These are phyloP conservation scores for Lasioglossum baleicum DNA, from an alignment of 1,140 invertebrate species.

Conservation along the genomic window DNA sequence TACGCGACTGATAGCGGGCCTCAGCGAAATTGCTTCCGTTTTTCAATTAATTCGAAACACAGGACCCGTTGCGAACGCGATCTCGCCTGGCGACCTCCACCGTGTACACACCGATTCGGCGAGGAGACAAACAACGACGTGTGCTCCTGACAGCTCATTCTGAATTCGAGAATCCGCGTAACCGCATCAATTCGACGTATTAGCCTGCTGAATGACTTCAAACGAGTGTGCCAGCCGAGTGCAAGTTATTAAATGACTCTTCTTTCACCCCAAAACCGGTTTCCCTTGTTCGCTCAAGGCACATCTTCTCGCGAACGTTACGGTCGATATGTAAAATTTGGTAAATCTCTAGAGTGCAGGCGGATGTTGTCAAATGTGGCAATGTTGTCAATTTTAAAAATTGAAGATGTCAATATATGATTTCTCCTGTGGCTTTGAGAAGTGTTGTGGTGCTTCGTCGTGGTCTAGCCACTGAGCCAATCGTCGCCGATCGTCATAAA, in stretches of 20 bases:
- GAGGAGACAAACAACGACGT: slow-evolving; percentile 35
- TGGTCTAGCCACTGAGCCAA: too few species aligned
- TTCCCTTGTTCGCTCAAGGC: too few species aligned
- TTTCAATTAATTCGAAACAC: slow-evolving; percentile 70
- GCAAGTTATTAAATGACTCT: not conserved
- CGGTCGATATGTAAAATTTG: too few species aligned
- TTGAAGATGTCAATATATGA: too few species aligned
- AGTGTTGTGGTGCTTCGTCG: too few species aligned
- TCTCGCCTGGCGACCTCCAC: slow-evolving; percentile 10
- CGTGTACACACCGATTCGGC: not conserved
- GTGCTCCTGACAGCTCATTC: slow-evolving; percentile 68
- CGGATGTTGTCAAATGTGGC: too few species aligned
- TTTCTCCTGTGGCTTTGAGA: too few species aligned
- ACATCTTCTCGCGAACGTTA: too few species aligned
- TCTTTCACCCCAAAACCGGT: not conserved
- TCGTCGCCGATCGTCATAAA: too few species aligned
- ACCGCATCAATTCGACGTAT: slow-evolving; percentile 12
- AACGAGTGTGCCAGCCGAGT: not conserved
- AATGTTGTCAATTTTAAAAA: too few species aligned
- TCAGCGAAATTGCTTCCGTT: slow-evolving; percentile 69
- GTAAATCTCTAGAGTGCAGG: too few species aligned
- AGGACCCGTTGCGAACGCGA: not conserved
- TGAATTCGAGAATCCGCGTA: slow-evolving; percentile 39
- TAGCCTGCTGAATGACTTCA: slow-evolving; percentile 6
- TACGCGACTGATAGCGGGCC: slow-evolving; percentile 31